These are phyloP conservation scores for Telenomus remus DNA, from an alignment of 1,140 invertebrate species.

Conservation along the genomic window DNA sequence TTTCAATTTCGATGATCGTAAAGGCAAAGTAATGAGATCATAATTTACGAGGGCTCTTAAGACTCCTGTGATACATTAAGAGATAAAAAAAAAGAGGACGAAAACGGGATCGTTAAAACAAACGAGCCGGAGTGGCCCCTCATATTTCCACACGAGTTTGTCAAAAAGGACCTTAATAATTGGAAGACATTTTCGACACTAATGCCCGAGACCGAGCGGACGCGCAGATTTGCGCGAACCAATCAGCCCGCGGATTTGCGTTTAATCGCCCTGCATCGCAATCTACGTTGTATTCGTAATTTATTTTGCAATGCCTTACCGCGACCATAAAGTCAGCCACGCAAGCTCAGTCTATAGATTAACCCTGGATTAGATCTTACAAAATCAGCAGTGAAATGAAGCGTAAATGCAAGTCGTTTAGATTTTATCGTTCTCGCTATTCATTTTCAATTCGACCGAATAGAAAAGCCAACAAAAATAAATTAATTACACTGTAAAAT, in stretches of 20 bases:
- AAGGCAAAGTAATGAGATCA: background rate
- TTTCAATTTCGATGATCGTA: background rate
- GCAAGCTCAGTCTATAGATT: slow-evolving; percentile 36
- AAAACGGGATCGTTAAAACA: slow-evolving; percentile 30
- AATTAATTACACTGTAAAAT: no score
- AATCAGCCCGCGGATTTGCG: slow-evolving; percentile 48
- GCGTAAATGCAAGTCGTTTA: slow-evolving; percentile 11
- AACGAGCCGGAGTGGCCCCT: slow-evolving; percentile 22
- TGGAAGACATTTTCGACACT: slow-evolving; percentile 41
- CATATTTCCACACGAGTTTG: slow-evolving; percentile 31
- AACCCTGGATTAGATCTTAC: slow-evolving; percentile 29
- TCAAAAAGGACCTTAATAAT: slow-evolving; percentile 26
- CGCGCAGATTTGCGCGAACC: slow-evolving; percentile 27
- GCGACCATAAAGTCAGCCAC: slow-evolving; percentile 31
- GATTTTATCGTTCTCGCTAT: no score
- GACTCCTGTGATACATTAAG: slow-evolving; percentile 4
- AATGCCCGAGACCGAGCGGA: slow-evolving; percentile 16
- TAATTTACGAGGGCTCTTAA: background rate
- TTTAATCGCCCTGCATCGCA: slow-evolving; percentile 38
- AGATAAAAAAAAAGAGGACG: slow-evolving; percentile 25
- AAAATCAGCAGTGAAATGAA: slow-evolving; percentile 16
- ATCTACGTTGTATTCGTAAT: slow-evolving; percentile 34
- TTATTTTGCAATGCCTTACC: slow-evolving; percentile 41
- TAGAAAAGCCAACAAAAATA: no score
- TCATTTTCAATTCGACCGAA: no score